These are phyloP conservation scores for Kryptolebias marmoratus DNA, from an alignment of 2,113 vertebrate species.

Conservation along the genomic window DNA sequence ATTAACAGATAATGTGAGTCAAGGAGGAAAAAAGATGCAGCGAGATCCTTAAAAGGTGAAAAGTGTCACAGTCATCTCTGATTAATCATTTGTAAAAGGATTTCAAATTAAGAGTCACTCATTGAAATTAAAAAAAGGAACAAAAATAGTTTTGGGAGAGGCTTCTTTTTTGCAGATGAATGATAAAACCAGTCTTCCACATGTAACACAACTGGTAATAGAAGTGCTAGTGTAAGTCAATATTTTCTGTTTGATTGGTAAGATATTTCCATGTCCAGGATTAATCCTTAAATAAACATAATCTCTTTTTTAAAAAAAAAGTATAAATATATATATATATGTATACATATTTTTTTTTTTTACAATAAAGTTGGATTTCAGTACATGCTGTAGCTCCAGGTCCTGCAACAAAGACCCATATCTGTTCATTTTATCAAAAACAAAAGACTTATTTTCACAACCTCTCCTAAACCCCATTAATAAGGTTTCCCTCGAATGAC, in stretches of 20 bases:
- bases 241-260: no score
- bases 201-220: no score
- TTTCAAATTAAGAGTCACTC: conserved; percentile 32
- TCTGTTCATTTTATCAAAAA: background rate
- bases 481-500: conserved; percentile 4
- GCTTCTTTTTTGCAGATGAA: background rate
- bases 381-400: background rate
- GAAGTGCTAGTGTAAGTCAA: no score
- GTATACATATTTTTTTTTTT: background rate
- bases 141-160: conserved; percentile 39
- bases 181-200: no score
- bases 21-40: background rate
- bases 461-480: background rate
- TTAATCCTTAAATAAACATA: no score
- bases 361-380: background rate
- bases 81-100: conserved; percentile 48
- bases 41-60: background rate
- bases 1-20: background rate
- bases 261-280: no score
- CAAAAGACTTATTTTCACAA: no score
- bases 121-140: conserved; percentile 20
- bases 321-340: no score
- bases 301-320: no score
- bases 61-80: conserved; percentile 5
- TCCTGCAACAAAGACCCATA: background rate